phyloP scores from a whole-genome alignment of 2,888 invertebrate species.

The Hypercompe scribonia region DNA sequence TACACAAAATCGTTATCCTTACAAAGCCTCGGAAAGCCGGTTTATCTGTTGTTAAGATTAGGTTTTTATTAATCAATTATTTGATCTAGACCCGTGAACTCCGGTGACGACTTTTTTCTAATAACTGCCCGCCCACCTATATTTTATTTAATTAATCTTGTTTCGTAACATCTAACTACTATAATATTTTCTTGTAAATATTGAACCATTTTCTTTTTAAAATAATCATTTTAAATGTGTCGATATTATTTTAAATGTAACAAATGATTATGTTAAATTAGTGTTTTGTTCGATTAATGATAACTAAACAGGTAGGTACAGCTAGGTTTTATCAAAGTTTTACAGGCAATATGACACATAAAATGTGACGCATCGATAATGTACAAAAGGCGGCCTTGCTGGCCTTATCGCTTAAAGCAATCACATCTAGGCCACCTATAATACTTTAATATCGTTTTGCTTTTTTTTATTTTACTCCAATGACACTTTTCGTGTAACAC shows the following conservation, averaged over 20 bases:
- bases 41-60: constrained; percentile 40
- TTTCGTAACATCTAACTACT: not conserved
- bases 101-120: constrained; percentile 28
- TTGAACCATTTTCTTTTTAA: not conserved
- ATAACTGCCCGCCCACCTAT: constrained; percentile 28
- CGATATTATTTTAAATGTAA: not conserved
- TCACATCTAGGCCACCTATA: not conserved
- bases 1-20: constrained; percentile 45
- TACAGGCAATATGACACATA: not conserved
- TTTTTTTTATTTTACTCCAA: not conserved
- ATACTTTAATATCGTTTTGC: not conserved
- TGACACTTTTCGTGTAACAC: not conserved
- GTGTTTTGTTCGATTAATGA: not conserved
- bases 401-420: not conserved
- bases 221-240: too few species aligned
- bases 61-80: constrained; percentile 44
- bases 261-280: not conserved
- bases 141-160: constrained; percentile 21
- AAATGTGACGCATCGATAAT: not conserved
- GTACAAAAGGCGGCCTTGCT: not conserved
- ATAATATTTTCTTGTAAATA: not conserved
- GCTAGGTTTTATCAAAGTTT: not conserved
- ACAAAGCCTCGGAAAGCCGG: constrained; percentile 41
- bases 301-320: not conserved
- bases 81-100: constrained; percentile 27